A percentile compares a stretch with the other conserved stretches of the same genome.
Conservation (phyloP, 2,113 vertebrate genomes). For the Oceanodroma tethys region DNA sequence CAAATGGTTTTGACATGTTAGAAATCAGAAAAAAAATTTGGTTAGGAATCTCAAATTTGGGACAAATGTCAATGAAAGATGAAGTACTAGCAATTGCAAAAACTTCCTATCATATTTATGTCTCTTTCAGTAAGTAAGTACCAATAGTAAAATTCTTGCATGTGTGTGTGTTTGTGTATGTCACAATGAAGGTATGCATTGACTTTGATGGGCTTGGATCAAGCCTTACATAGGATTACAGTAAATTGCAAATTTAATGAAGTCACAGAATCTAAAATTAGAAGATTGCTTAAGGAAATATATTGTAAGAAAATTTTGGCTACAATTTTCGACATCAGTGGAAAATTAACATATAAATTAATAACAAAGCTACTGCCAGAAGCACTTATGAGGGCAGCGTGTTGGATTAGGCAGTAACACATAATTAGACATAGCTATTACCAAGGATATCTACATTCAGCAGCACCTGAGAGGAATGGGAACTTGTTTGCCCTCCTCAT, state of each 20-base stretch:
- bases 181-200: background rate
- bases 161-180: background rate
- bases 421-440: conserved; percentile 41
- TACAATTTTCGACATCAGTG: conserved; percentile 24
- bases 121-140: background rate
- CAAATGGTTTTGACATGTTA: background rate
- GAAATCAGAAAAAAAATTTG: background rate
- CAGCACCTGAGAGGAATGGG: conserved; percentile 16
- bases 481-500: background rate
- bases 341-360: conserved; percentile 62
- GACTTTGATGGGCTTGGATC: background rate
- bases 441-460: conserved; percentile 31
- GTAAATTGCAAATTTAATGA: background rate
- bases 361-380: conserved; percentile 31
- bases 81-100: background rate
- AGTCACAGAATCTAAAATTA: conserved; percentile 21
- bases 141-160: background rate
- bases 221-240: background rate
- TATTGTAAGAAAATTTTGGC: conserved; percentile 33
- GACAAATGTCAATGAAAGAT: background rate
- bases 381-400: background rate
- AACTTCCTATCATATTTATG: background rate
- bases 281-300: conserved; percentile 11
- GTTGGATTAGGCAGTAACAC: conserved; percentile 30
- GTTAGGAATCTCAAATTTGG: background rate